Percentiles rank a stretch among this genome's conserved stretches.
Evolutionary conservation across 2,797 vertebrate genomes (phyloP).

Genomic region (Gymnoscopelus microlampas): DNA sequence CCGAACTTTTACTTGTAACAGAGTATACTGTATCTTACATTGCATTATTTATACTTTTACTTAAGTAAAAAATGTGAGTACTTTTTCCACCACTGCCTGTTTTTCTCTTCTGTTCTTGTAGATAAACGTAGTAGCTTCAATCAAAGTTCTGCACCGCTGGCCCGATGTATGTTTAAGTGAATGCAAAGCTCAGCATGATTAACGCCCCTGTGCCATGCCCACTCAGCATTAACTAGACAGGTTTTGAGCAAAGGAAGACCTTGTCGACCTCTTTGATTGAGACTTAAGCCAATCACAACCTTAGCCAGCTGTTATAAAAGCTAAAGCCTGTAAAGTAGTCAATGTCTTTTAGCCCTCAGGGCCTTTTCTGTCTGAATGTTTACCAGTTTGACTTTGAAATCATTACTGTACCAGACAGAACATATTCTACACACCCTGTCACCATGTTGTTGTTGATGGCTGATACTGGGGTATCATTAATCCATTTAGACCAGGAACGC

Average conservation of each 20-base stretch:
- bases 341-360: slow-evolving; percentile 1
- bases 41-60: too few relatives aligned
- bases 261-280: slow-evolving; percentile 45
- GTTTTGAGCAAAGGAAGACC: slow-evolving; percentile 28
- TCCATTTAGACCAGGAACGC: too few relatives aligned
- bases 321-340: slow-evolving; percentile 17
- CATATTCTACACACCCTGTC: neutral
- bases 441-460: neutral
- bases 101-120: too few relatives aligned
- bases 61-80: too few relatives aligned
- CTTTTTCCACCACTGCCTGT: too few relatives aligned
- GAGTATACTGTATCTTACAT: too few relatives aligned
- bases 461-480: too few relatives aligned
- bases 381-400: slow-evolving; percentile 8
- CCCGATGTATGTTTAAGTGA: neutral
- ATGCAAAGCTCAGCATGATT: slow-evolving; percentile 8
- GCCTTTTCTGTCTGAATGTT: neutral
- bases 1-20: too few relatives aligned
- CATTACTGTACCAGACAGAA: neutral
- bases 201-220: slow-evolving; percentile 7
- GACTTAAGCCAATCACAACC: slow-evolving; percentile 32
- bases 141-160: neutral
- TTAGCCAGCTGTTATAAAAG: slow-evolving; percentile 26
- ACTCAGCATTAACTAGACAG: slow-evolving; percentile 25
- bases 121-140: neutral